Percentiles rank a stretch among this genome's conserved stretches.
Conservation (phyloP, 2,113 vertebrate genomes). For the Patagioenas fasciata region DNA sequence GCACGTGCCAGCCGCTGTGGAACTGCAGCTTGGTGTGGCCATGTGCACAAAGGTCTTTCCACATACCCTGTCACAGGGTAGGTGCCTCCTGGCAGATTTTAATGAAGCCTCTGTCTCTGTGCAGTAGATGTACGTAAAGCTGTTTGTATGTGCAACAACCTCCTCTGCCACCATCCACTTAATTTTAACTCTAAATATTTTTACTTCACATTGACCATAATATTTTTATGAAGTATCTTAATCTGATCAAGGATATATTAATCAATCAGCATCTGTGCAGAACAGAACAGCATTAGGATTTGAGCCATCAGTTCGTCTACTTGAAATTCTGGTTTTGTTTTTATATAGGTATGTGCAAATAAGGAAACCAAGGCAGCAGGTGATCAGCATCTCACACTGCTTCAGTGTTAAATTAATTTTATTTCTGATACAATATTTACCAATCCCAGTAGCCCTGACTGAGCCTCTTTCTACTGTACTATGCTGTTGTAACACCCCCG, state of each 20-base stretch:
- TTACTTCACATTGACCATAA: background rate
- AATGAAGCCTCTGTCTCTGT: background rate
- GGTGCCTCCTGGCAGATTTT: fast-evolving
- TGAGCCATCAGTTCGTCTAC: background rate
- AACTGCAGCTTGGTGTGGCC: background rate
- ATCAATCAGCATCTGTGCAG: background rate
- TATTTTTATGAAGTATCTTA: background rate
- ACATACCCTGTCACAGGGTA: fast-evolving
- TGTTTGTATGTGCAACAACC: fast-evolving
- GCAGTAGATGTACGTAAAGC: background rate
- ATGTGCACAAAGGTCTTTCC: background rate
- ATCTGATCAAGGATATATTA: background rate
- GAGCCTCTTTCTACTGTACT: background rate
- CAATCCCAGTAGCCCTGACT: background rate
- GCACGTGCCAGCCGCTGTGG: fast-evolving
- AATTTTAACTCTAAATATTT: background rate
- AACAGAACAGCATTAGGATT: background rate
- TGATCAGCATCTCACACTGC: background rate
- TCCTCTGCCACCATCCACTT: background rate
- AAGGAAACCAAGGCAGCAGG: background rate
- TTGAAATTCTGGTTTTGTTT: background rate
- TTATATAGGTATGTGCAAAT: background rate
- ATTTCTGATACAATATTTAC: background rate
- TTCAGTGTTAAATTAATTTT: background rate
- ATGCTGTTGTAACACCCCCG: background rate